phyloP scores from a whole-genome alignment of 2,113 vertebrate species.

The Chaetura pelagica region DNA sequence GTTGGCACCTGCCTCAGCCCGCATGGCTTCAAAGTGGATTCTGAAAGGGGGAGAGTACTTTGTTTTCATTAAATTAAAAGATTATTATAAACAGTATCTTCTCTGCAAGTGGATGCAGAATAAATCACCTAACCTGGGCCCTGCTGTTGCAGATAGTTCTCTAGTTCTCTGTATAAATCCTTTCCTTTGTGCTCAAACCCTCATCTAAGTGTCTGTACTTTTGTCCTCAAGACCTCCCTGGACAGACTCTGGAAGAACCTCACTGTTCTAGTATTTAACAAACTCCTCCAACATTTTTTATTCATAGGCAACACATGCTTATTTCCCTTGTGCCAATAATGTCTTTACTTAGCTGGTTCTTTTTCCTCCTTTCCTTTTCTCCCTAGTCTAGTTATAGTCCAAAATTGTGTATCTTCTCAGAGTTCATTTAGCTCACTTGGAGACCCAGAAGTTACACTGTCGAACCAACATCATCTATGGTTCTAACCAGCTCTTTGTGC shows the following conservation, averaged over 20 bases:
- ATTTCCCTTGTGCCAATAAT: not conserved
- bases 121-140: not conserved
- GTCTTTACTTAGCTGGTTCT: not conserved
- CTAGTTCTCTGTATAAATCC: not conserved
- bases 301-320: not conserved
- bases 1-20: constrained; percentile 77
- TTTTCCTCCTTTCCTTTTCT: not conserved
- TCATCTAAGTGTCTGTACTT: not conserved
- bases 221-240: not conserved
- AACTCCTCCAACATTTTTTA: not conserved
- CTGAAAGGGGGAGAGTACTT: constrained; percentile 66
- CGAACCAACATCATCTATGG: not conserved
- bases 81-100: not conserved
- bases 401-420: not conserved
- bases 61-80: not conserved
- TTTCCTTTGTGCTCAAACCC: not conserved
- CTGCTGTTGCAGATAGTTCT: not conserved
- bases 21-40: constrained; percentile 80
- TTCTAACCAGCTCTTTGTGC: not conserved
- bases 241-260: not conserved
- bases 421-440: not conserved
- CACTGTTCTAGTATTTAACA: not conserved
- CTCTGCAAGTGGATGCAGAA: not conserved
- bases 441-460: not conserved
- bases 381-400: not conserved